Evolutionary conservation across 2,113 vertebrate genomes (phyloP).

Genomic region (Phocoena phocoena): DNA sequence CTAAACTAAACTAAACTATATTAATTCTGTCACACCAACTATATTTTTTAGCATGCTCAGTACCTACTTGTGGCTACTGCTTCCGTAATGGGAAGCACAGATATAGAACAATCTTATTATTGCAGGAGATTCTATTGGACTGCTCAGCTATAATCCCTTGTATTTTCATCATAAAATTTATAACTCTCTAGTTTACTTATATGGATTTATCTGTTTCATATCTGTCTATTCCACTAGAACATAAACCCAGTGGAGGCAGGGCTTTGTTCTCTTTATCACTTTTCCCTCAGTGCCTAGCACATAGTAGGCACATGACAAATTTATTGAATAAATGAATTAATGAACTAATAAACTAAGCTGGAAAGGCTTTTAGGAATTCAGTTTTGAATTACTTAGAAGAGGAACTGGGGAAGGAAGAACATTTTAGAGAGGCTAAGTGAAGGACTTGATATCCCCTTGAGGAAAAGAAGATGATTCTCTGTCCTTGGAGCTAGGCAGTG

Average conservation of each 20-base stretch:
- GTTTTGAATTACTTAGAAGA: neutral
- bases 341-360: neutral
- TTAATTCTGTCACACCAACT: neutral
- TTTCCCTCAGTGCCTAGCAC: neutral
- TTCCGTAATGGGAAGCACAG: neutral
- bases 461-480: neutral
- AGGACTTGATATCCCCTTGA: neutral
- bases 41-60: neutral
- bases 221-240: neutral
- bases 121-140: neutral
- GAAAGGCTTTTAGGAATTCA: neutral
- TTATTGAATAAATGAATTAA: neutral
- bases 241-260: neutral
- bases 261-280: neutral
- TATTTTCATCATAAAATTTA: neutral
- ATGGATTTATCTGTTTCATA: neutral
- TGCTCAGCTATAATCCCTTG: neutral
- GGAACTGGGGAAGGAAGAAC: neutral
- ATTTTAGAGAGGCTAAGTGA: neutral
- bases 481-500: neutral
- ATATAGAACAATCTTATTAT: neutral
- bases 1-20: neutral
- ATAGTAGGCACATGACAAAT: neutral
- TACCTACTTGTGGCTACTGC: too few species aligned
- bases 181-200: neutral